phyloP scores from a whole-genome alignment of 2,113 vertebrate genomes.

The Podarcis cretensis region DNA sequence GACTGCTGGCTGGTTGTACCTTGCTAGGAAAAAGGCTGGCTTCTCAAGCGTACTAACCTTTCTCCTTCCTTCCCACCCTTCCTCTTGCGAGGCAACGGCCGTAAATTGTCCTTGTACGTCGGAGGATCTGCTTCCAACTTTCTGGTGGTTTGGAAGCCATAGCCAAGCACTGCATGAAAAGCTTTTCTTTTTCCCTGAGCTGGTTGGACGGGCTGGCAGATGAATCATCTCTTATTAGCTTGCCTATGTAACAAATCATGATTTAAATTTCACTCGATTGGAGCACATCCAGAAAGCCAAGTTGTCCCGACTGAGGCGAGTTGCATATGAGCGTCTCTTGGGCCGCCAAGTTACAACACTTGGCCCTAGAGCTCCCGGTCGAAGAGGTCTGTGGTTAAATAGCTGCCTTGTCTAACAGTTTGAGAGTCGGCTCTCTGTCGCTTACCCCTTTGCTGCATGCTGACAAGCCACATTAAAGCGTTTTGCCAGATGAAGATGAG shows the following conservation, averaged over 20 bases:
- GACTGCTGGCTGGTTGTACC: no score
- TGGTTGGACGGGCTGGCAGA: slow-evolving; percentile 49
- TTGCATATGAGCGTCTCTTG: background rate
- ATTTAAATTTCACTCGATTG: slow-evolving; percentile 50
- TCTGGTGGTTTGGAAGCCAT: background rate
- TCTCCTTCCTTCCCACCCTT: background rate
- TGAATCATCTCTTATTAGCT: slow-evolving; percentile 51
- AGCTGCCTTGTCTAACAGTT: background rate
- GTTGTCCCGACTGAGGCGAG: slow-evolving; percentile 42
- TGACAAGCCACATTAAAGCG: background rate
- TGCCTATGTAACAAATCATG: slow-evolving; percentile 37
- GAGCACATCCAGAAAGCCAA: slow-evolving; percentile 49
- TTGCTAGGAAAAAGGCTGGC: background rate
- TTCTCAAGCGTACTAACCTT: background rate
- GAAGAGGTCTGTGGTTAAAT: background rate
- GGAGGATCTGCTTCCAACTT: background rate
- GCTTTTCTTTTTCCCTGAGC: slow-evolving; percentile 30
- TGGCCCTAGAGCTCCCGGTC: background rate
- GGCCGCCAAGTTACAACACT: slow-evolving; percentile 5
- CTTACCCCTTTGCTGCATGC: background rate
- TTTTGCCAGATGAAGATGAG: background rate
- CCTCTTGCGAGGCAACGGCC: background rate
- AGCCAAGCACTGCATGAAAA: background rate
- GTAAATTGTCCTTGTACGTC: background rate
- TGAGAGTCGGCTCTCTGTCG: background rate